These are phyloP conservation scores for Monomorium pharaonis DNA, from an alignment of 1,140 invertebrate species.

Conservation along the genomic window DNA sequence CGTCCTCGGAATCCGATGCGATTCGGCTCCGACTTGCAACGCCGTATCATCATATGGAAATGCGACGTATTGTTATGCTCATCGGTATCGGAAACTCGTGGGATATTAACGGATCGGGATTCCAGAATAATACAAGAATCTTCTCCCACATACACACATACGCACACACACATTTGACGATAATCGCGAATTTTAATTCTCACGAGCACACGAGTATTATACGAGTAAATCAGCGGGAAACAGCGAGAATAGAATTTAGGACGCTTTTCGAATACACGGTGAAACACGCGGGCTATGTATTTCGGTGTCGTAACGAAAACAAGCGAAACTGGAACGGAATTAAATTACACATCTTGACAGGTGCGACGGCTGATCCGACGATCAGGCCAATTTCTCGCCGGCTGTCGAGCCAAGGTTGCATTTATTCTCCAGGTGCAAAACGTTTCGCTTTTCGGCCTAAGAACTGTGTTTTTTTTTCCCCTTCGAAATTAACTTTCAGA, in stretches of 20 bases:
- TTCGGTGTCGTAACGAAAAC: conserved; percentile 9
- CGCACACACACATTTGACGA: too few relatives aligned
- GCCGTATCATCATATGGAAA: conserved; percentile 1
- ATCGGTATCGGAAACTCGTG: neutral
- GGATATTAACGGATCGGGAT: neutral
- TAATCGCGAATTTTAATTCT: neutral
- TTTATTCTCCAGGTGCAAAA: conserved; percentile 68
- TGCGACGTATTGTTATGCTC: neutral
- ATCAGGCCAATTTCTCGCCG: conserved; percentile 34
- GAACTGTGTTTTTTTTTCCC: conserved; percentile 15
- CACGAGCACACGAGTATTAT: too few relatives aligned
- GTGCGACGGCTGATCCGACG: conserved; percentile 63
- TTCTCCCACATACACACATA: too few relatives aligned
- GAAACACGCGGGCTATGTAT: neutral
- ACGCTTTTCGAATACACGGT: neutral
- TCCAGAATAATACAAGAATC: neutral
- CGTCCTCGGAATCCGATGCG: conserved; percentile 35
- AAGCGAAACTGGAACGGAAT: conserved; percentile 36
- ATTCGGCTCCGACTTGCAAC: neutral
- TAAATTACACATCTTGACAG: conserved; percentile 53
- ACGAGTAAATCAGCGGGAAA: neutral
- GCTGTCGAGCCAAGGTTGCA: conserved; percentile 57
- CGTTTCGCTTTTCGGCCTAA: conserved; percentile 62
- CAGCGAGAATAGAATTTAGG: too few relatives aligned
- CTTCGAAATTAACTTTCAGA: neutral